Base-by-base conservation (phyloP, 2,888 invertebrate genomes). In the Tipula lateralis region DNA sequence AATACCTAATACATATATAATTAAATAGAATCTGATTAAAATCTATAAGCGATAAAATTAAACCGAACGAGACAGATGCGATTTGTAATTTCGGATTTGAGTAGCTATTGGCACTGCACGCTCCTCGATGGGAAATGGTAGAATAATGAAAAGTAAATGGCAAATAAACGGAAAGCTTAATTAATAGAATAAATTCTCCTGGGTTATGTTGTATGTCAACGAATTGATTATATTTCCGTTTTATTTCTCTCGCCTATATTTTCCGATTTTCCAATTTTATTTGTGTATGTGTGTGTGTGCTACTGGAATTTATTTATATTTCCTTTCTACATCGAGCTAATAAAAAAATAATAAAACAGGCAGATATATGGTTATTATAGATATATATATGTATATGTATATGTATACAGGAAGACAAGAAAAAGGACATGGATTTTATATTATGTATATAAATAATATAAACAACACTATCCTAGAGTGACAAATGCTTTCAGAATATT, bases 151-250 rank as follows among this genome's bases (percentile, higher is more conserved):
- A 66, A 19, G 50, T 50, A 50, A 50, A 66, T 12, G 24, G 24
- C 24, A 66, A 66, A 66, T 66, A 66, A 66, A 66, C 66, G 66
- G 24, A 66, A 66, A 66, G 66, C 66, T 19, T 24, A 66, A 24
- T 66, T 24, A 66, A 24, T 24, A 24, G 24, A 66, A 66, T 24
- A 24, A 24, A 66, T 24, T 66, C 66, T 66, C 66, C 12, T 66
- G 66, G 66, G 66, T 66, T 66, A 66, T 66, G 66, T 66, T 66
- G 12, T 66, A 12, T 66, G 66, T 66, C 66, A 66, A 66, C 66
- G 66, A 66, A 24, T 66, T 66, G 66, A 66, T 66, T 66, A 66
- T 66, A 24, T 66, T 66, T 66, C 66, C 66, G 66, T 66, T 66
- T 66, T 66, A 66, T 66, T 66, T 66, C 24, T 24, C 66, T 66